phyloP scores from a whole-genome alignment of 2,888 invertebrate species.

The Drosophila setosimentum region DNA sequence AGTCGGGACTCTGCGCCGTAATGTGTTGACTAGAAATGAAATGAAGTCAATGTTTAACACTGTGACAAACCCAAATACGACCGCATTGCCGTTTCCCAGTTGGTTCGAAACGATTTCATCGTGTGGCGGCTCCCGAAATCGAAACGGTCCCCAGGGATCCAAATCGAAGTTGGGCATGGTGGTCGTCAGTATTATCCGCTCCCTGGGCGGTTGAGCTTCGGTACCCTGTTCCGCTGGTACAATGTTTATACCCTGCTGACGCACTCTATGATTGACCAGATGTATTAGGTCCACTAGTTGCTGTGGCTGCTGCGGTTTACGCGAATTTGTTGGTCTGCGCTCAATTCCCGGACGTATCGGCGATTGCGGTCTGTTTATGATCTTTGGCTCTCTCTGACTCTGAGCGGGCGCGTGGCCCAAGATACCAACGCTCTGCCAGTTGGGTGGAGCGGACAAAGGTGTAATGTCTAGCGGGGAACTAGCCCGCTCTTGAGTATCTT shows the following conservation, averaged over 20 bases:
- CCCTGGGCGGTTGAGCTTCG: background rate
- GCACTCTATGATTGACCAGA: conserved; percentile 57
- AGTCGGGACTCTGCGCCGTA: too few species aligned
- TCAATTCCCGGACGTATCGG: too few species aligned
- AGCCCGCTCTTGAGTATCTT: background rate
- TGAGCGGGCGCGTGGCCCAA: background rate
- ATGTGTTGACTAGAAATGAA: background rate
- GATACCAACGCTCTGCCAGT: conserved; percentile 3
- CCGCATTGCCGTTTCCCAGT: conserved; percentile 16
- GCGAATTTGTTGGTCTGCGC: too few species aligned
- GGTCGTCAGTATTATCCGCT: background rate
- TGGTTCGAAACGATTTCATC: conserved; percentile 32
- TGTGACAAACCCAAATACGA: conserved; percentile 53
- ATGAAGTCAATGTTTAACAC: conserved; percentile 15
- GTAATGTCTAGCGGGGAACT: background rate
- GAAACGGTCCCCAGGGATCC: conserved; percentile 63
- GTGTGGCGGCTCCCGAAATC: conserved; percentile 46
- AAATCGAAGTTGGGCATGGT: background rate
- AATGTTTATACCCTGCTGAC: conserved; percentile 68
- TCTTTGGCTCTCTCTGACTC: conserved; percentile 23
- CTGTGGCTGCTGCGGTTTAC: background rate
- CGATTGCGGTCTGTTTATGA: conserved; percentile 39
- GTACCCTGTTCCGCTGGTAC: too few species aligned
- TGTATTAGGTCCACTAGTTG: conserved; percentile 37
- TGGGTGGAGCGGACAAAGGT: background rate